phyloP scores from a whole-genome alignment of 2,797 vertebrate genomes.

The Crax fasciolata region DNA sequence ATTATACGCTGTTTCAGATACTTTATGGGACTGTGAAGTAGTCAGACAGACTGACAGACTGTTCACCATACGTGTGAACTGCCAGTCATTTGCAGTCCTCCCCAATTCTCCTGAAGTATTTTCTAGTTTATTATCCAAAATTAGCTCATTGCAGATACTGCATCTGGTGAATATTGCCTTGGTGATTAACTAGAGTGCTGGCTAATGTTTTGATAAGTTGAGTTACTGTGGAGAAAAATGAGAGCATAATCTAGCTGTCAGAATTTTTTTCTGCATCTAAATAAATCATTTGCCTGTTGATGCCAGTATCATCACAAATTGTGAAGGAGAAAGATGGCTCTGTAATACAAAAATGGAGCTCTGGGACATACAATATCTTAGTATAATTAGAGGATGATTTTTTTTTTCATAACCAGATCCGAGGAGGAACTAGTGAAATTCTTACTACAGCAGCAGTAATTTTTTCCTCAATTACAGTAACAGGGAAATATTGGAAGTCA shows the following conservation, averaged over 20 bases:
- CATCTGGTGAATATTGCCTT: slow-evolving; percentile 13
- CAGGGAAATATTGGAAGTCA: background rate
- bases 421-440: background rate
- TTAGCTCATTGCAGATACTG: background rate
- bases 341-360: background rate
- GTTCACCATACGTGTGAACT: background rate
- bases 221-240: slow-evolving; percentile 10
- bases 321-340: background rate
- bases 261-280: background rate
- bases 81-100: background rate
- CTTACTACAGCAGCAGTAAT: background rate
- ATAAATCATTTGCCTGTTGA: slow-evolving; percentile 28
- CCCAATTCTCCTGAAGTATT: background rate
- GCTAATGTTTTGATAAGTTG: slow-evolving; percentile 36
- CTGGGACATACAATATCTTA: background rate
- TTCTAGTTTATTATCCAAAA: slow-evolving; percentile 29
- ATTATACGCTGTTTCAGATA: background rate
- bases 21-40: background rate
- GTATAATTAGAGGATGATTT: background rate
- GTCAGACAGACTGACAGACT: background rate
- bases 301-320: background rate
- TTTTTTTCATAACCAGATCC: background rate
- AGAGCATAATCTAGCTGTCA: slow-evolving; percentile 54
- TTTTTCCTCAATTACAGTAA: background rate
- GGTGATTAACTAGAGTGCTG: slow-evolving; percentile 12